Percentiles rank a stretch among this genome's conserved stretches.
Evolutionary conservation across 2,888 invertebrate species (phyloP).

Genomic region (Heteromurus nitidus): DNA sequence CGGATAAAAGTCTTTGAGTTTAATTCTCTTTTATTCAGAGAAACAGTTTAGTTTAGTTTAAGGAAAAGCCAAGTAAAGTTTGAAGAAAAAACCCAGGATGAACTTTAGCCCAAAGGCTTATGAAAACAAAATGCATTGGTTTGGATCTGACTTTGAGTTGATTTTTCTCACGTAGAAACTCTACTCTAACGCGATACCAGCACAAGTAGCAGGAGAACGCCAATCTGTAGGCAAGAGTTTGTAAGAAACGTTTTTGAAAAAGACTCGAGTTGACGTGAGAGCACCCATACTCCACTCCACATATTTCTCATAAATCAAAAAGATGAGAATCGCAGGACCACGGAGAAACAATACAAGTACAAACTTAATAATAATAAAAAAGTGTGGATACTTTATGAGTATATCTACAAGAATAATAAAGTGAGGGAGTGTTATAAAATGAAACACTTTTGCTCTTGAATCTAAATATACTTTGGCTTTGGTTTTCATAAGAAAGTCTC

Average conservation of each 20-base stretch:
- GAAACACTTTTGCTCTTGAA: background rate
- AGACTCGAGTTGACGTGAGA: slow-evolving; percentile 32
- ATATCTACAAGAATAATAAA: slow-evolving; percentile 26
- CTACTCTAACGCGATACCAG: too few relatives aligned
- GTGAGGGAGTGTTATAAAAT: too few relatives aligned
- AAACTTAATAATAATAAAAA: slow-evolving; percentile 51
- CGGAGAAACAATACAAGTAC: slow-evolving; percentile 38
- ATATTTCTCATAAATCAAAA: slow-evolving; percentile 58
- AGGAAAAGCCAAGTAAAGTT: too few relatives aligned
- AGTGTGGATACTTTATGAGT: slow-evolving; percentile 31
- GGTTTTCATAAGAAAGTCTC: background rate
- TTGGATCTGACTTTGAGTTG: too few relatives aligned
- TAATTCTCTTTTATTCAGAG: too few relatives aligned
- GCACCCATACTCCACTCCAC: too few relatives aligned
- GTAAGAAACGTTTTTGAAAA: background rate
- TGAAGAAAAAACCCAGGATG: slow-evolving; percentile 24
- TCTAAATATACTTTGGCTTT: background rate
- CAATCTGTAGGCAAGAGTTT: background rate
- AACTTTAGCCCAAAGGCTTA: background rate
- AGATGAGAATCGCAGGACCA: slow-evolving; percentile 59
- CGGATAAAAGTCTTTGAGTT: too few relatives aligned
- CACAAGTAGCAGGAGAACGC: background rate
- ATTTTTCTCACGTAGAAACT: too few relatives aligned
- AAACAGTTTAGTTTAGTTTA: too few relatives aligned
- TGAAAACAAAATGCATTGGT: too few relatives aligned